Percentiles rank a stretch among this genome's conserved stretches.
These are phyloP conservation scores for Crotophaga sulcirostris DNA, from an alignment of 2,113 vertebrate species.

Conservation along the genomic window DNA sequence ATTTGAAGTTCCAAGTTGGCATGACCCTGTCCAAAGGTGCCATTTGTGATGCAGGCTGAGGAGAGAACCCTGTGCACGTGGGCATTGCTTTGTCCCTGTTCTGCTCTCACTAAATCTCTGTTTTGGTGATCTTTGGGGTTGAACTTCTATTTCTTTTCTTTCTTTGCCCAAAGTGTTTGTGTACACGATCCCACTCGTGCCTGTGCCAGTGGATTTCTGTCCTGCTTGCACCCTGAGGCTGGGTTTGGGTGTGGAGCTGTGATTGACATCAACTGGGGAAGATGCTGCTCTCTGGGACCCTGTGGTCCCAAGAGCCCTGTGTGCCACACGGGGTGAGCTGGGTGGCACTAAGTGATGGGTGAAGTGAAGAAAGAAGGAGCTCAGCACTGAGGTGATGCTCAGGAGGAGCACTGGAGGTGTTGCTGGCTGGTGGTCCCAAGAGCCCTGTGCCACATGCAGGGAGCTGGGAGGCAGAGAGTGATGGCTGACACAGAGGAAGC, in stretches of 20 bases:
- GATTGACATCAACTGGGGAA: not conserved
- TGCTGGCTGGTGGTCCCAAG: not conserved
- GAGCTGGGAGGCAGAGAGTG: not conserved
- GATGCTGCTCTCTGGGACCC: not conserved
- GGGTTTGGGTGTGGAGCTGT: not conserved
- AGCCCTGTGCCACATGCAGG: not conserved
- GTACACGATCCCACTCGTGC: accelerated
- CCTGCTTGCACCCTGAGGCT: not conserved
- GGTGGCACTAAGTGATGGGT: not conserved
- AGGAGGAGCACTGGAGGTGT: no score
- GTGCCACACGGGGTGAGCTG: not conserved
- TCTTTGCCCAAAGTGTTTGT: not conserved
- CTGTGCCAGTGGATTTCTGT: not conserved
- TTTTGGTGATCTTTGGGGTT: not conserved
- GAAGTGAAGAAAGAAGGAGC: not conserved
- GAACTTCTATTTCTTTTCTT: not conserved
- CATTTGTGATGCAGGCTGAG: not conserved
- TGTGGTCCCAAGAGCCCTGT: not conserved
- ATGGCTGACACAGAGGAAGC: not conserved
- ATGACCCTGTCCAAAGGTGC: not conserved
- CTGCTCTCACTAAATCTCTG: not conserved
- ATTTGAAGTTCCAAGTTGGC: not conserved
- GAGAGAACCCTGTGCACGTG: accelerated
- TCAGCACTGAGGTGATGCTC: accelerated
- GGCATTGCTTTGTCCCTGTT: not conserved